Evolutionary conservation across 2,888 invertebrate species (phyloP), one percentile per base, ranked within the genome.

Genomic region (Perdita meconis): DNA sequence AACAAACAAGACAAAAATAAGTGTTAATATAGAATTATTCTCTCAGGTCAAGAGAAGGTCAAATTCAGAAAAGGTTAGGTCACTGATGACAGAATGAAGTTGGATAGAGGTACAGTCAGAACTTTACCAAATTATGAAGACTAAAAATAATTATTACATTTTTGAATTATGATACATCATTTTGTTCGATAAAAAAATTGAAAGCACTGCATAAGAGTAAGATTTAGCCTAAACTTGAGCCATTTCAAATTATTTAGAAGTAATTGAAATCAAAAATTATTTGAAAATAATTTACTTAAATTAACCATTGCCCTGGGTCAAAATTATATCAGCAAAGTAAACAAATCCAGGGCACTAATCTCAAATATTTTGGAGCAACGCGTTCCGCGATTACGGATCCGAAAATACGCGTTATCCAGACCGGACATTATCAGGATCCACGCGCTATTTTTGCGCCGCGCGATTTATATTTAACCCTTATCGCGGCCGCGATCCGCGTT

Each of bases 381-480:
- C 24, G 1, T 57, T n/a, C 16, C 19, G 40, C 30, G 26, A 69
- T 47, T 47, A 26, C 66, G 10, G 6, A 60, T 42, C 24, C 44
- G 36, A 30, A 34, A 57, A 42, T 42, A 57, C 47, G 30, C 44
- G 30, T 6, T 59, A 64, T 64, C 57, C 5, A n/a, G 40, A 10
- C 19, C 50, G 16, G 16, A 38, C 68, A 63, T 73, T 73, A 73
- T 57, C 70, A 60, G 44, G 50, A 61, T 63, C 50, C 50, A 24
- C n/a, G 50, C 5, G 61, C 47, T 55, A 69, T 57, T 70, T 57
- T 51, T 44, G 60, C 53, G 10, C 47, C 0, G 10, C 42, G 36
- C 24, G 53, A 73, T 76, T 66, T 73, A 73, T 76, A 73, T 67
- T 63, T 67, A 73, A 44, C 61, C 76, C 40, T 70, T 76, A 78